Conservation (phyloP, 2,888 invertebrate species). For the Lasioglossum calceatum region DNA sequence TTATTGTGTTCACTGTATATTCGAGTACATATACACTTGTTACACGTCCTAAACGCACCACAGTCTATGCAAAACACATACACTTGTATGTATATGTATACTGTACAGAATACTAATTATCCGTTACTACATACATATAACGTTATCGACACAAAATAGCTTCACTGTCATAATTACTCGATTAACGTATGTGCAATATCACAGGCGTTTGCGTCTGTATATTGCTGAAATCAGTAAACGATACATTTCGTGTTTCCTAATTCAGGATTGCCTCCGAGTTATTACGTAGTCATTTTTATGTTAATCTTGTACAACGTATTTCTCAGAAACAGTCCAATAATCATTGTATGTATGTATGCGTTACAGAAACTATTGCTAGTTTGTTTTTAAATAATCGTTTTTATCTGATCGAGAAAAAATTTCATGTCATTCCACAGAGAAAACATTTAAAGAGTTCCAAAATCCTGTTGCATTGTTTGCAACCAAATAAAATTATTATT, state of each 20-base stretch:
- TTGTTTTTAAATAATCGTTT: too few relatives aligned
- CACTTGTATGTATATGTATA: not conserved
- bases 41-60: not conserved
- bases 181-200: not conserved
- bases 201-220: not conserved
- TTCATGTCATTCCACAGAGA: too few relatives aligned
- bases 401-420: too few relatives aligned
- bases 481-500: too few relatives aligned
- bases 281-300: too few relatives aligned
- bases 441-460: too few relatives aligned
- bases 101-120: not conserved
- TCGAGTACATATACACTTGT: not conserved
- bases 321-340: not conserved
- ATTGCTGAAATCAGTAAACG: not conserved
- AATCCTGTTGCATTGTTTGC: too few relatives aligned
- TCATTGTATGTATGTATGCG: too few relatives aligned
- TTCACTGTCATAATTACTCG: constrained; percentile 21
- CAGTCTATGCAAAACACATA: not conserved
- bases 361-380: too few relatives aligned
- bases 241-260: not conserved
- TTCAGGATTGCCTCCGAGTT: not conserved
- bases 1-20: not conserved
- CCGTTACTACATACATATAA: constrained; percentile 9
- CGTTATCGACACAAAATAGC: constrained; percentile 7
- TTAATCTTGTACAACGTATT: too few relatives aligned